phyloP scores from a whole-genome alignment of 1,140 invertebrate species.

The Frieseomelitta varia region DNA sequence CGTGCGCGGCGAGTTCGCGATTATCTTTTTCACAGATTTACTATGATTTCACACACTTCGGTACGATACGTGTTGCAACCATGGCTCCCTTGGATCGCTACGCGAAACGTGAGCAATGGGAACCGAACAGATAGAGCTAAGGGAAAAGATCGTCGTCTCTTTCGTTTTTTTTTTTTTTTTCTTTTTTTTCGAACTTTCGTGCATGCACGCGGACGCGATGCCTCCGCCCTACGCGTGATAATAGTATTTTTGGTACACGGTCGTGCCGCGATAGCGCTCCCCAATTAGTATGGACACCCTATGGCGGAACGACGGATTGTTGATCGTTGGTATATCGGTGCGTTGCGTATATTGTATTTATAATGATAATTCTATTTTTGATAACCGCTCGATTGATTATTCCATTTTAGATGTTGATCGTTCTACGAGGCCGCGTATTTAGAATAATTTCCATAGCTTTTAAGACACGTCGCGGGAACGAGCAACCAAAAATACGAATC shows the following conservation, averaged over 20 bases:
- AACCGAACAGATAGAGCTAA: not conserved
- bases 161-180: conserved; percentile 18
- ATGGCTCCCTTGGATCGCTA: not conserved
- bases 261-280: not conserved
- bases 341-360: conserved; percentile 42
- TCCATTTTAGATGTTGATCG: conserved; percentile 23
- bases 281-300: not conserved
- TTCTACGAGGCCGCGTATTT: conserved; percentile 20
- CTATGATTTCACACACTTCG: not conserved
- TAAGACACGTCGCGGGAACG: conserved; percentile 15
- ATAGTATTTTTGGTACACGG: conserved; percentile 36
- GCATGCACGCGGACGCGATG: not conserved
- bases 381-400: conserved; percentile 49
- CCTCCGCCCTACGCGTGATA: conserved; percentile 16
- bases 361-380: conserved; percentile 55
- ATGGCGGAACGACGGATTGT: conserved; percentile 37
- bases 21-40: conserved; percentile 50
- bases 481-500: not conserved
- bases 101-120: not conserved
- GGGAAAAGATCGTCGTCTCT: conserved; percentile 29
- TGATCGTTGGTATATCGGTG: conserved; percentile 44
- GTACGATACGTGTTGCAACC: not conserved
- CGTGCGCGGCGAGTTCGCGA: conserved; percentile 44
- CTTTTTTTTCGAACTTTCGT: conserved; percentile 20
- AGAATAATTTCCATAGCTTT: conserved; percentile 38